Evolutionary conservation across 2,888 invertebrate genomes (phyloP), one percentile per base, ranked within the genome.

Genomic region (Eilema griseolum): DNA sequence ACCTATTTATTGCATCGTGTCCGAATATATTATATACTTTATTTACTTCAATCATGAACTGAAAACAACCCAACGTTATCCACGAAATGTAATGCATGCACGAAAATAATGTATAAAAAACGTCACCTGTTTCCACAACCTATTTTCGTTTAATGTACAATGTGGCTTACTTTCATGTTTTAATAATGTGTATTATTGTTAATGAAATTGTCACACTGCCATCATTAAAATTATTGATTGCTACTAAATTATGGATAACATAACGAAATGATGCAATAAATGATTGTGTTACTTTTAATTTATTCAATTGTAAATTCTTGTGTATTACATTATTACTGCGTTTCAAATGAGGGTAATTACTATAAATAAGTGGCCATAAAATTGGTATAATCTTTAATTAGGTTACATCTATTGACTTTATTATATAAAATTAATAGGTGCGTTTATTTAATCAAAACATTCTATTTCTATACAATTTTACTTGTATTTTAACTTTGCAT

Each of bases 281-380:
- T 61, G 31, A 33, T 24, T 37, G 24, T 57, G 16, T 65, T 46
- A 62, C 16, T 59, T 61, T 65, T 28, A 64, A 64, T 52, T 28
- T n/a, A 28, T 64, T 59, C 31, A 33, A 23, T 11, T 65, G 65
- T 61, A 65, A 31, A 56, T 65, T 65, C 26, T 70, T 70, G 10
- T 64, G 31, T 69, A 37, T 28, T 14, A 26, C 28, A 60, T 28
- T 14, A 60, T 28, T 20, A 26, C 28, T 28, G 16, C 28, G 31
- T 61, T 31, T n/a, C 20, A 10, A 31, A 61, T 28, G 61, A 61
- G 28, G 61, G 61, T 28, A 61, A 61, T 61, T 69, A 74, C 59
- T 66, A 72, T 74, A 74, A 69, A 71, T 71, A 62, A 78, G 80
- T 82, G 80, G 80, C 80, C 80, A 81, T 81, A 81, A 75, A 77